Conservation (phyloP, 2,797 vertebrate species). For the Pristis pectinata region DNA sequence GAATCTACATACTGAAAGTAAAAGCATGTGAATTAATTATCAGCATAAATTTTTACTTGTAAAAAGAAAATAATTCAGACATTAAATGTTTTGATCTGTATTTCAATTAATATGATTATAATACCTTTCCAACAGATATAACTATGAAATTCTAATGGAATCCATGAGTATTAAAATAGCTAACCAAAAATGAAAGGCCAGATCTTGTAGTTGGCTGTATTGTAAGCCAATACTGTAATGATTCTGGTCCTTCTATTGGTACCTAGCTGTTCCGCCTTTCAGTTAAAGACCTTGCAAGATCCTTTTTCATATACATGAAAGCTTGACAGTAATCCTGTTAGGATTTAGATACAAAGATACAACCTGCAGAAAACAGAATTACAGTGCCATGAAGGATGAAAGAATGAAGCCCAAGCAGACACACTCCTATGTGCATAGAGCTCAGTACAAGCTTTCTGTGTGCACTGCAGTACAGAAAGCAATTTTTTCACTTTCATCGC, state of each 20-base stretch:
- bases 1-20: background rate
- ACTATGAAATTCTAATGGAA: conserved; percentile 61
- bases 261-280: conserved; percentile 45
- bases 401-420: background rate
- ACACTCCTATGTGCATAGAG: background rate
- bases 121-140: conserved; percentile 49
- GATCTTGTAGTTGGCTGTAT: conserved; percentile 43
- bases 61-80: conserved; percentile 1
- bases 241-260: conserved; percentile 58
- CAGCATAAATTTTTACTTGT: background rate
- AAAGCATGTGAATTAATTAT: background rate
- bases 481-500: background rate
- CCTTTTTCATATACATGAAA: conserved; percentile 48
- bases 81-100: background rate
- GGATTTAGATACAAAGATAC: conserved; percentile 47
- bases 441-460: background rate
- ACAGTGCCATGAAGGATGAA: conserved; percentile 12
- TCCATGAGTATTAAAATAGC: conserved; percentile 60
- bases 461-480: background rate
- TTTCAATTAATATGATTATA: conserved; percentile 3
- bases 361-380: conserved; percentile 44
- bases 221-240: conserved; percentile 53
- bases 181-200: conserved; percentile 57
- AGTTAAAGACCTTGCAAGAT: conserved; percentile 43
- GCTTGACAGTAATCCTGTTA: conserved; percentile 45